Conservation (phyloP, 2,888 invertebrate genomes). For the Electrophaes corylata region DNA sequence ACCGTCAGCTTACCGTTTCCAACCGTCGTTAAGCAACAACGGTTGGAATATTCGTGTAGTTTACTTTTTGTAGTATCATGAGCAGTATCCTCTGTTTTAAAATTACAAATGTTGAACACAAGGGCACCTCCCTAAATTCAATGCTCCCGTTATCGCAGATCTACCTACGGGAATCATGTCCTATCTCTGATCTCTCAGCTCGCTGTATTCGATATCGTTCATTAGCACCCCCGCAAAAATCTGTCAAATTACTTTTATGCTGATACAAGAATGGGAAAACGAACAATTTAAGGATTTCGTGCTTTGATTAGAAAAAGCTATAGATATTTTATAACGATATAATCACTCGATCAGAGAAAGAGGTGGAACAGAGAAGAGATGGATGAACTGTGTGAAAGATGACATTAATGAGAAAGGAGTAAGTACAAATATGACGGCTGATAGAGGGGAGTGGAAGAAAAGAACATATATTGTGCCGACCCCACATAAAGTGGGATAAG, state of each 20-base stretch:
- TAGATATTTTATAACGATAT: neutral
- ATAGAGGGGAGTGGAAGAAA: no score
- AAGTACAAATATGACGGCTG: no score
- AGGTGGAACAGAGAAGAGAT: no score
- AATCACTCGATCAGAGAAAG: no score
- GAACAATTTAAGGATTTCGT: neutral
- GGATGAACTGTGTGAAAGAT: no score
- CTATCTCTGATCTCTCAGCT: constrained; percentile 20
- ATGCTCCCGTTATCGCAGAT: constrained; percentile 18
- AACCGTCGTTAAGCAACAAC: no score
- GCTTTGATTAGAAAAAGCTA: neutral
- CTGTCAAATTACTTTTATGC: constrained; percentile 21
- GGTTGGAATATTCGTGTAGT: neutral
- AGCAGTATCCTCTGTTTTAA: neutral
- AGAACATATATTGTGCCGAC: no score
- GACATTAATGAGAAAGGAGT: no score
- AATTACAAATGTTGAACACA: neutral
- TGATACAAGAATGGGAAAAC: constrained; percentile 13
- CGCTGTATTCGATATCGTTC: constrained; percentile 4
- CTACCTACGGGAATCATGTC: constrained; percentile 19
- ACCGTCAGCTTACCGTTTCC: no score
- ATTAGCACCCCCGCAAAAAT: constrained; percentile 24
- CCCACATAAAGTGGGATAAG: no score
- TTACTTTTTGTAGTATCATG: neutral
- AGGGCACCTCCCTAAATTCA: constrained; percentile 6